A percentile compares a stretch with the other conserved stretches of the same genome.
These are phyloP conservation scores for Rhizoglyphus robini DNA, from an alignment of 1,140 invertebrate species.

Conservation along the genomic window DNA sequence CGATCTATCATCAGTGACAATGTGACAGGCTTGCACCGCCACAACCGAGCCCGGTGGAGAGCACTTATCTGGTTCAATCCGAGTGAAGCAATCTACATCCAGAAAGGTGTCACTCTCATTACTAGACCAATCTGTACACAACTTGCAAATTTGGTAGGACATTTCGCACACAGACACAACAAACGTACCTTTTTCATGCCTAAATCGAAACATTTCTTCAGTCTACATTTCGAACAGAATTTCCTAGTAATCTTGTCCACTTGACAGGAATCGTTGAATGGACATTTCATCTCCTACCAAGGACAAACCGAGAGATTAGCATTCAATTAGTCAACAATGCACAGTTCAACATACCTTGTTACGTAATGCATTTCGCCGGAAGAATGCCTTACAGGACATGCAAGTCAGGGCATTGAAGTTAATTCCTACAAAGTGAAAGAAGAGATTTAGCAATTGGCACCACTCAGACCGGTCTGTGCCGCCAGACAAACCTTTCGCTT, in stretches of 20 bases:
- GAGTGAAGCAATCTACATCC: too few species aligned
- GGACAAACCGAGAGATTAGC: background rate
- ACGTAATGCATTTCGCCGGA: slow-evolving; percentile 79
- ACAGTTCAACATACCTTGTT: slow-evolving; percentile 43
- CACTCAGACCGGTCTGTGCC: too few species aligned
- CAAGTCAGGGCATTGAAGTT: slow-evolving; percentile 97
- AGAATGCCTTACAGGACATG: slow-evolving; percentile 96
- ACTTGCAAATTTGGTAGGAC: too few species aligned
- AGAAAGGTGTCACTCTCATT: too few species aligned
- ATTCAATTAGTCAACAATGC: background rate
- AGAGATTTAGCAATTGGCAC: too few species aligned
- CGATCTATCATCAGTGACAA: too few species aligned
- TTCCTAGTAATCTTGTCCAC: slow-evolving; percentile 81
- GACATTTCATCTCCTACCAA: slow-evolving; percentile 53
- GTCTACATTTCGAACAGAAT: slow-evolving; percentile 88
- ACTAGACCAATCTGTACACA: too few species aligned
- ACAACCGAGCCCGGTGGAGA: too few species aligned
- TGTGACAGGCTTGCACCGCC: too few species aligned
- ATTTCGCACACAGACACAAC: slow-evolving; percentile 8
- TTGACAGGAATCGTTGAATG: slow-evolving; percentile 78
- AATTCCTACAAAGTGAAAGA: background rate
- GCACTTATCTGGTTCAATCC: too few species aligned
- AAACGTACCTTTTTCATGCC: slow-evolving; percentile 78
- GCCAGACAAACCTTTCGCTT: slow-evolving; percentile 10
- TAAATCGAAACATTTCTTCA: slow-evolving; percentile 81